A percentile compares a stretch with the other conserved stretches of the same genome.
Conservation (phyloP, 2,797 vertebrate genomes). For the Coluber constrictor region DNA sequence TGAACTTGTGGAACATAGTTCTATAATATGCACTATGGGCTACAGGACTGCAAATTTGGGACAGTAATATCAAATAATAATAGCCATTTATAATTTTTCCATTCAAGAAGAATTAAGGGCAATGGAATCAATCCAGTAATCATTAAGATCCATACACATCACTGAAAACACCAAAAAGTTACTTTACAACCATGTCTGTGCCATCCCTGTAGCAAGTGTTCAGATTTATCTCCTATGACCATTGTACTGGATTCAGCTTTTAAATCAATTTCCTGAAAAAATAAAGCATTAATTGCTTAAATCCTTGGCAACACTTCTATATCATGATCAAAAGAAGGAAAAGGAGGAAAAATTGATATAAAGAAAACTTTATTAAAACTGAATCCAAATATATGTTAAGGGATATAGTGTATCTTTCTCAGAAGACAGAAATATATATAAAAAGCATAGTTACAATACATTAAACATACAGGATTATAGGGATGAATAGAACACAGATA, state of each 20-base stretch:
- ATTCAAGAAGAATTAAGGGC: slow-evolving; percentile 47
- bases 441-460: neutral
- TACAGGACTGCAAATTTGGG: neutral
- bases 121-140: slow-evolving; percentile 50
- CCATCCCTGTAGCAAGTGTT: slow-evolving; percentile 32
- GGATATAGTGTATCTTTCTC: neutral
- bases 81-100: slow-evolving; percentile 42
- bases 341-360: neutral
- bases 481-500: neutral
- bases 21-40: neutral
- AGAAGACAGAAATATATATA: neutral
- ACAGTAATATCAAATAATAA: neutral
- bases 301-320: neutral
- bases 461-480: neutral
- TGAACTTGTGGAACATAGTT: neutral
- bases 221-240: slow-evolving; percentile 51
- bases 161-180: slow-evolving; percentile 51
- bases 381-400: neutral
- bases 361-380: neutral
- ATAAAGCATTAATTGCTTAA: slow-evolving; percentile 46
- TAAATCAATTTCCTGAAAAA: slow-evolving; percentile 72
- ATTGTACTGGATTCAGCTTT: slow-evolving; percentile 53
- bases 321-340: neutral
- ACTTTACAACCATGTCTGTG: slow-evolving; percentile 51
- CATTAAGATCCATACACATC: slow-evolving; percentile 35